These are phyloP conservation scores for Stegophylla sp. DNA, from an alignment of 2,888 invertebrate genomes.

Conservation along the genomic window DNA sequence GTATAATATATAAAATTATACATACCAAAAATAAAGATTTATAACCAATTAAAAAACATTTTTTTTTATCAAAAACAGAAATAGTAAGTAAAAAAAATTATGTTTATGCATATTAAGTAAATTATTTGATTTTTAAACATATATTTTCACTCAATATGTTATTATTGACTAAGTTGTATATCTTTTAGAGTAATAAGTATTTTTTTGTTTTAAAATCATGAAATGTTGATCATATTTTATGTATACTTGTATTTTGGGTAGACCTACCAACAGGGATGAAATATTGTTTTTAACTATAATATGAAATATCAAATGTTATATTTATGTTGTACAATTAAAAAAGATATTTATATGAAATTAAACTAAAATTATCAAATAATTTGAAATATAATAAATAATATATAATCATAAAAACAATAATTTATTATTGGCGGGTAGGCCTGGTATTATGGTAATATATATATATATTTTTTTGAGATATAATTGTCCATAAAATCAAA, in stretches of 20 bases:
- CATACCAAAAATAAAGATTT: conserved; percentile 15
- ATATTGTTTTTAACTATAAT: conserved; percentile 47
- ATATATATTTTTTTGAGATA: conserved; percentile 43
- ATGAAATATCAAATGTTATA: conserved; percentile 47
- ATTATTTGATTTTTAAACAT: conserved; percentile 20
- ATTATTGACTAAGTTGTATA: conserved; percentile 30
- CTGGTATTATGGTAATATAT: conserved; percentile 42
- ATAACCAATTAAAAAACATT: neutral
- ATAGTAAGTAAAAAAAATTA: neutral
- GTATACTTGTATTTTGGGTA: conserved; percentile 43
- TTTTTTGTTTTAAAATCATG: neutral
- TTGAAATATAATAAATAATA: conserved; percentile 36
- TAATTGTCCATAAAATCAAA: conserved; percentile 55
- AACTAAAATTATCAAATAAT: conserved; percentile 39
- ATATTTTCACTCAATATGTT: conserved; percentile 1
- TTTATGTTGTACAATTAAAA: conserved; percentile 47
- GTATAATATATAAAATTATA: conserved; percentile 18
- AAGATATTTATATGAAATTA: conserved; percentile 55
- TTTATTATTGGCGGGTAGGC: conserved; percentile 31
- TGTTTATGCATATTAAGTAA: neutral
- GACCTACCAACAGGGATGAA: conserved; percentile 50
- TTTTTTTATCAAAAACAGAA: conserved; percentile 7
- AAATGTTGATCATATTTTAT: conserved; percentile 28
- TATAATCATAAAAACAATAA: conserved; percentile 30
- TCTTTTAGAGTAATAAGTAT: conserved; percentile 2